Evolutionary conservation across 2,888 invertebrate species (phyloP).

Genomic region (Corythucha ciliata): DNA sequence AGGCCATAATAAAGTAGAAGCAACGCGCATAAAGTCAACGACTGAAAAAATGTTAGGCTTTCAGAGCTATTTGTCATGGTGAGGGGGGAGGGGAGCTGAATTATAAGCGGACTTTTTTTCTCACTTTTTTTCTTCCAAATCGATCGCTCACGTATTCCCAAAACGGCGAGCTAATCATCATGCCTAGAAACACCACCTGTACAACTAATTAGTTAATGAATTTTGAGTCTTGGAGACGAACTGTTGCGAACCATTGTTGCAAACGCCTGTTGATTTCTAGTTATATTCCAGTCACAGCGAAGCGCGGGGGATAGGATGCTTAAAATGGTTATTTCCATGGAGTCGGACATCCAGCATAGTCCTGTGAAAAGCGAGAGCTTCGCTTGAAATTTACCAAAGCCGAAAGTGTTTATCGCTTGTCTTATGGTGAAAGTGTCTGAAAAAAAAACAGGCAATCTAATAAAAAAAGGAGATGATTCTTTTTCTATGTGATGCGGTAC

Average conservation of each 20-base stretch:
- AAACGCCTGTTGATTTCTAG: slow-evolving; percentile 81
- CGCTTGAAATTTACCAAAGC: slow-evolving; percentile 84
- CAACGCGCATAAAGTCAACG: slow-evolving; percentile 81
- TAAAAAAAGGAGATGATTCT: slow-evolving; percentile 17
- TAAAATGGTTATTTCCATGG: slow-evolving; percentile 96
- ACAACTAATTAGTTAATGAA: too few relatives aligned
- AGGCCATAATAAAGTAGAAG: slow-evolving; percentile 84
- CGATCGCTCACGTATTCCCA: slow-evolving; percentile 93
- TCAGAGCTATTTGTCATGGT: too few relatives aligned
- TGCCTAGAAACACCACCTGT: slow-evolving; percentile 77
- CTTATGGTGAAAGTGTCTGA: slow-evolving; percentile 77
- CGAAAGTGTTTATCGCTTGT: slow-evolving; percentile 76
- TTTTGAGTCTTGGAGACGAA: too few relatives aligned
- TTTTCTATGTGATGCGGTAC: slow-evolving; percentile 42
- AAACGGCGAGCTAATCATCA: slow-evolving; percentile 94
- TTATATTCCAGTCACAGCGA: slow-evolving; percentile 90
- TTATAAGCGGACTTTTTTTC: slow-evolving; percentile 39
- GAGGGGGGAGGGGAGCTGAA: too few relatives aligned
- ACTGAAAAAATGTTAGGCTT: slow-evolving; percentile 55
- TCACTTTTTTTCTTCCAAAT: slow-evolving; percentile 78
- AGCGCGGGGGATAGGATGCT: slow-evolving; percentile 87
- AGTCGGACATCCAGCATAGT: slow-evolving; percentile 92
- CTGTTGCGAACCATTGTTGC: slow-evolving; percentile 84
- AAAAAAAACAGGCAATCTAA: slow-evolving; percentile 36
- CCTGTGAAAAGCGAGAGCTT: slow-evolving; percentile 76